Conservation (phyloP, 2,888 invertebrate genomes). For the Agrochola lota region DNA sequence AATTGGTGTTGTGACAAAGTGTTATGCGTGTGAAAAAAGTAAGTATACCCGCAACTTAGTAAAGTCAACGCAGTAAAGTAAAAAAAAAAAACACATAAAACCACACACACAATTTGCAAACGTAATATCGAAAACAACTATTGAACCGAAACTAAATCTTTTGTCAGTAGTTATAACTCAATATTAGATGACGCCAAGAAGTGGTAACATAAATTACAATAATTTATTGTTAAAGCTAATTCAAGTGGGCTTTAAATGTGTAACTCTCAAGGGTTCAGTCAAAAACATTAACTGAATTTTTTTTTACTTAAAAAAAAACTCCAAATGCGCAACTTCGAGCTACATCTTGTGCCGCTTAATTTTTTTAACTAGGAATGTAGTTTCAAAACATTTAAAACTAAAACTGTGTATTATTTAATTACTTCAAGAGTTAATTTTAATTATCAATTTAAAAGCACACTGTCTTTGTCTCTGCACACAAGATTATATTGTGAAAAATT, state of each 20-base stretch:
- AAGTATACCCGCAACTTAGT: too few relatives aligned
- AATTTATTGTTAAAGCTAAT: neutral
- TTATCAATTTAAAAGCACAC: conserved; percentile 44
- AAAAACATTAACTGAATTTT: neutral
- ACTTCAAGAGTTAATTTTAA: neutral
- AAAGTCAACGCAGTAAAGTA: too few relatives aligned
- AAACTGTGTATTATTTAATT: neutral
- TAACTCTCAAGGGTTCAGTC: neutral
- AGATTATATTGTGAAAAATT: conserved; percentile 49
- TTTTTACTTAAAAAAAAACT: neutral
- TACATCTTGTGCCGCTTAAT: neutral
- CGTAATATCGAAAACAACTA: neutral
- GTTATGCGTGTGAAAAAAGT: too few relatives aligned
- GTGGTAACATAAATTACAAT: neutral
- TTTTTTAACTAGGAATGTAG: neutral
- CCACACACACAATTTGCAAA: neutral
- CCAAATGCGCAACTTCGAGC: neutral
- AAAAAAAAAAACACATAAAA: too few relatives aligned
- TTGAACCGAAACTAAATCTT: neutral
- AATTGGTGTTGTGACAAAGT: too few relatives aligned
- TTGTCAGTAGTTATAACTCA: neutral
- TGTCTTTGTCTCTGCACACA: conserved; percentile 6
- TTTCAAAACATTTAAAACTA: neutral
- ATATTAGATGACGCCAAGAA: neutral
- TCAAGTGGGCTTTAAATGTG: neutral